Evolutionary conservation across 1,140 invertebrate species (phyloP), one percentile per base, ranked within the genome.

Genomic region (Tribolium madens): DNA sequence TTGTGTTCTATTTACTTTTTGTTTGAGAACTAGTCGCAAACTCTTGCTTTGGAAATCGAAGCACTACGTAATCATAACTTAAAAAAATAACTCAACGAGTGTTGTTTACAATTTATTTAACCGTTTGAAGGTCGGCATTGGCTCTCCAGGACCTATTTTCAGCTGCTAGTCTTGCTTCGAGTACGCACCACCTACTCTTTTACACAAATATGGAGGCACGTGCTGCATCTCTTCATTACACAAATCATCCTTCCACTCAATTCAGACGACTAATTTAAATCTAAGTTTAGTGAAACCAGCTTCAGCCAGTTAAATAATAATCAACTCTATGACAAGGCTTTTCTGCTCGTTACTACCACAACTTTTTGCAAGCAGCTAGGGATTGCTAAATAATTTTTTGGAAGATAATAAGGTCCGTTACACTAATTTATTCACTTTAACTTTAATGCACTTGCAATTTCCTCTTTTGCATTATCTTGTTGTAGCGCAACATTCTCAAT

Each of bases 1-100:
- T 74, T 74, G 52, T 74, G 73, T 74, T 74, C 73, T 46, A 74
- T 60, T 74, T 74, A 74, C 50, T 74, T 74, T 74, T 74, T 74
- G 52, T 42, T 26, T 50, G 70, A 9, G 50, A 64, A 57, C 52
- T 57, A 17, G 12, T 50, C 48, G 48, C 48, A 14, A 50, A 14
- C 15, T 17, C 52, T 14, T n/a, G 17, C 48, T 10, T n/a, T n/a
- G n/a, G n/a, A n/a, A n/a, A n/a, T n/a, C n/a, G n/a, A n/a, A n/a
- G n/a, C n/a, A n/a, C n/a, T n/a, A n/a, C n/a, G n/a, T n/a, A n/a
- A n/a, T n/a, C 52, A 60, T 26, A 60, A 60, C 53, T 60, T 21
- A 1, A 17, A 14, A 64, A 64, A 64, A 33, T 64, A 3, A 21
- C 52, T 64, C 12, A 17, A 52, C 15, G 26, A 64, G 10, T 33